A percentile compares a stretch with the other conserved stretches of the same genome.
phyloP scores from a whole-genome alignment of 2,888 invertebrate species.

The Euzetes globulus region DNA sequence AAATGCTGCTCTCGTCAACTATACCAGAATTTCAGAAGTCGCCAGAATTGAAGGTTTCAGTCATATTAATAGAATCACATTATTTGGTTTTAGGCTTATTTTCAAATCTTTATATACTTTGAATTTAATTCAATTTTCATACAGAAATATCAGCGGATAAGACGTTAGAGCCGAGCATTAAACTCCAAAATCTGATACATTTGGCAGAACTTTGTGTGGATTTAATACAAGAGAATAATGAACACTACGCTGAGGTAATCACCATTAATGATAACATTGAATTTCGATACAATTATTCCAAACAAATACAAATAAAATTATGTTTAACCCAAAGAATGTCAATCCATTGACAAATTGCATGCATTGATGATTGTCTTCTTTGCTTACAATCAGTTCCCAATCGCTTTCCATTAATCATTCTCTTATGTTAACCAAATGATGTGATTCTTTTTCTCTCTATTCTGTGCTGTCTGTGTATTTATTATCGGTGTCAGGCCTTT shows the following conservation, averaged over 20 bases:
- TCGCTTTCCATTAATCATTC: background rate
- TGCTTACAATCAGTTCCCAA: background rate
- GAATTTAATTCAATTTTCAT: constrained; percentile 29
- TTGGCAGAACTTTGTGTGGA: constrained; percentile 97
- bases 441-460: constrained; percentile 40
- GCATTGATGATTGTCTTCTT: background rate
- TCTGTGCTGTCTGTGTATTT: constrained; percentile 40
- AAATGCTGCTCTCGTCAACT: constrained; percentile 95
- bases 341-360: background rate
- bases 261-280: constrained; percentile 31
- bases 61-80: constrained; percentile 38
- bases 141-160: constrained; percentile 37
- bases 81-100: background rate
- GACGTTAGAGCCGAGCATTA: constrained; percentile 66
- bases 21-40: constrained; percentile 87
- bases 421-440: constrained; percentile 37
- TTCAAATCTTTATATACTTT: background rate
- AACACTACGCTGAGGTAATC: constrained; percentile 97
- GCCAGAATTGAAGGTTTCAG: constrained; percentile 90
- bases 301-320: background rate
- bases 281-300: background rate
- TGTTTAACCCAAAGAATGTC: background rate
- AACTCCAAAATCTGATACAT: constrained; percentile 91
- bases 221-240: constrained; percentile 96
- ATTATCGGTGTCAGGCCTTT: constrained; percentile 45